Base-by-base conservation (phyloP, 2,888 invertebrate genomes). In the Matsumyia berberina region DNA sequence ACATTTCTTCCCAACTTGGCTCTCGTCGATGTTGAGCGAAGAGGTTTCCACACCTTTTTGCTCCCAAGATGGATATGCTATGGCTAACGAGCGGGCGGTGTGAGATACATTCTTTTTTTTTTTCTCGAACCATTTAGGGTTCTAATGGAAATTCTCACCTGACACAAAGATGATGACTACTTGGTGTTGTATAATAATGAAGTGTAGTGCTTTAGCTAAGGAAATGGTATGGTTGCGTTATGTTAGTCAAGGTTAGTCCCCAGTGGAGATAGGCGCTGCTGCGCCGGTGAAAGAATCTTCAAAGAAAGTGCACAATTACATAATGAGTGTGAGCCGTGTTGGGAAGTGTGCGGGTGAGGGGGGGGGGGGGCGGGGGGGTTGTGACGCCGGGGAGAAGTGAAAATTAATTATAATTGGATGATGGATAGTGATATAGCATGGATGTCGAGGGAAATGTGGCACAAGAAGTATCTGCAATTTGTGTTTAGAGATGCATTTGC, bases 91-190 rank as follows among this genome's bases (percentile, higher is more conserved):
- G 39, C 39, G 62, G 19, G 12, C 35, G 17, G 66, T 66, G 64
- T 49, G 12, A 66, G 37, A 66, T 53, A n/a, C n/a, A n/a, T n/a
- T n/a, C n/a, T n/a, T n/a, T n/a, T n/a, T n/a, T n/a, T 64, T 46
- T 44, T 33, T 8, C 8, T 46, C 12, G 24, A 46, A 62, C 62
- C 31, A 72, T 70, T 72, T 79, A 72, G 57, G 70, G 64, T 57
- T 64, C 57, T 79, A 79, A 72, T 79, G 72, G 44, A 72, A 72
- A 72, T 79, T 79, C 78, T 55, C 72, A 72, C 64, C 78, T 64
- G 64, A 49, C 64, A 42, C 49, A 64, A 62, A 72, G 64, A 55
- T 57, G 64, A 72, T 64, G 70, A 72, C 62, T 72, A 58, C 78
- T 64, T 42, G 62, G 39, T 72, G 64, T 64, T 72, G 49, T 64